Percentiles rank a stretch among this genome's conserved stretches.
Conservation (phyloP, 2,888 invertebrate genomes). For the Acanthosepion pharaonis region DNA sequence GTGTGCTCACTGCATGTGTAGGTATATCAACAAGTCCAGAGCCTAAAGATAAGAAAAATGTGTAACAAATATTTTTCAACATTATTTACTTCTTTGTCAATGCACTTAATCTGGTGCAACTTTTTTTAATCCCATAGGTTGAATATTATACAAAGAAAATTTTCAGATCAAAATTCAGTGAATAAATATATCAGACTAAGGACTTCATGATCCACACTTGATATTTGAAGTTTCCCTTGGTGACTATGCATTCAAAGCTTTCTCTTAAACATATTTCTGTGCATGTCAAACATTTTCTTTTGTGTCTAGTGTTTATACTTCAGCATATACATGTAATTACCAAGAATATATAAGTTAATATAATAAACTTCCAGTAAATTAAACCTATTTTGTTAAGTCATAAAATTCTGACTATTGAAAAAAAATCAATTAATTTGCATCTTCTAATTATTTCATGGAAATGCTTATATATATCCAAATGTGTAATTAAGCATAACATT, state of each 20-base stretch:
- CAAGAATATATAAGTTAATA: neutral
- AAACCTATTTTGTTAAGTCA: neutral
- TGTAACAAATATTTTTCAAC: neutral
- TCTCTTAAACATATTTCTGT: neutral
- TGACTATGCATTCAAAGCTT: neutral
- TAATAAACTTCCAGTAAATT: neutral
- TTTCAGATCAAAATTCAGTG: neutral
- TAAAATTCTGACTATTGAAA: too few species aligned
- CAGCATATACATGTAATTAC: neutral
- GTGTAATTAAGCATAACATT: neutral
- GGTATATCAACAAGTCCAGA: neutral
- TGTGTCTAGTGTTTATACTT: neutral
- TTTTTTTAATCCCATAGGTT: neutral
- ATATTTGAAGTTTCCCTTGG: neutral
- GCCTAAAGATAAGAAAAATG: neutral
- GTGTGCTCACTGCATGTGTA: neutral
- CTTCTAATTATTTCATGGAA: neutral
- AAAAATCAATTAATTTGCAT: neutral
- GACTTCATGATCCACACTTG: too few species aligned
- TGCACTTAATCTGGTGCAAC: neutral
- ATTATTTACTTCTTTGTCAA: neutral
- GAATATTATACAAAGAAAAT: neutral
- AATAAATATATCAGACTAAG: neutral
- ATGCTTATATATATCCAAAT: neutral
- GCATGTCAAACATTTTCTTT: too few species aligned